Evolutionary conservation across 2,888 invertebrate species (phyloP).

Genomic region (Agrenia bidenticulata): DNA sequence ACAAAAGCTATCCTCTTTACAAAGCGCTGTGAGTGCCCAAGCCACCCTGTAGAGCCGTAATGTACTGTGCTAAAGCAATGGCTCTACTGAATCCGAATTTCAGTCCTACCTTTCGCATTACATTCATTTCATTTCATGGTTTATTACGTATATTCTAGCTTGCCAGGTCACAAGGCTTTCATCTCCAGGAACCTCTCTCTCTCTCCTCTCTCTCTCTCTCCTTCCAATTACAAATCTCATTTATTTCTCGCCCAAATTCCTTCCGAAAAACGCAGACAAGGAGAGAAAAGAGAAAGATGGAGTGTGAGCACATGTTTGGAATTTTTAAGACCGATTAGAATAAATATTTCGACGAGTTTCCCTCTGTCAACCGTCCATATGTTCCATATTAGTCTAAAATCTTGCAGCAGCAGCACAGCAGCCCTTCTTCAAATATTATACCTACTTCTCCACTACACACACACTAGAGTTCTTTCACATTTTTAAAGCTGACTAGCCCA

Average conservation of each 20-base stretch:
- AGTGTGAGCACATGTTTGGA: constrained; percentile 46
- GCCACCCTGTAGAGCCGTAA: no score
- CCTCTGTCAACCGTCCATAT: constrained; percentile 19
- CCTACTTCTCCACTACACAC: neutral
- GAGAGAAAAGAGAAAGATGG: constrained; percentile 40
- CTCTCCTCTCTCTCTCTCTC: constrained; percentile 10
- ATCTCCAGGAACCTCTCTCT: neutral
- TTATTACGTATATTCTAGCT: no score
- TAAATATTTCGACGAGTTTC: constrained; percentile 35
- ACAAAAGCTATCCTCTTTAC: constrained; percentile 9
- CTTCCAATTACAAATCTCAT: constrained; percentile 22
- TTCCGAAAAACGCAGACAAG: constrained; percentile 7
- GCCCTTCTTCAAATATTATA: neutral
- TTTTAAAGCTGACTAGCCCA: neutral
- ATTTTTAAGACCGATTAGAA: constrained; percentile 48
- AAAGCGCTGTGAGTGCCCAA: no score
- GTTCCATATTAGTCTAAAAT: neutral
- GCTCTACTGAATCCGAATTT: no score
- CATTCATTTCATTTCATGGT: no score
- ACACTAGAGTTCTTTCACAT: no score
- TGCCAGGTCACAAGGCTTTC: no score
- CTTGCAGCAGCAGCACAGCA: no score
- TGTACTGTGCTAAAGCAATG: no score
- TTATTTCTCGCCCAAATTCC: constrained; percentile 12
- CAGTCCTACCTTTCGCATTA: no score